Base-by-base conservation (phyloP, 2,113 vertebrate species). In the Chloebia gouldiae region DNA sequence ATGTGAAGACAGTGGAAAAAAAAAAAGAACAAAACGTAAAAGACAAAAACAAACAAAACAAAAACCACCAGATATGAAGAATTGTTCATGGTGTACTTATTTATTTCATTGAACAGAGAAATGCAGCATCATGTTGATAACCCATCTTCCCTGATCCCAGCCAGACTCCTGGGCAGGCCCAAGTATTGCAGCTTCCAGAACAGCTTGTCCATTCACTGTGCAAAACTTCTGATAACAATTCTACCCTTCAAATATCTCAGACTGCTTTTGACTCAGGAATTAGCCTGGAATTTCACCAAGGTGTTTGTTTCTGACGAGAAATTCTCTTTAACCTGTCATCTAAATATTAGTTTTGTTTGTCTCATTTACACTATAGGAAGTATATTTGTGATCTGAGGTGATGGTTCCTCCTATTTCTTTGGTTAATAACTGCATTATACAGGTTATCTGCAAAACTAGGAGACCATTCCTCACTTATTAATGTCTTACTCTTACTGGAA, bases 1-100 rank as follows among this genome's bases (percentile, higher is more conserved):
- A 30, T 8, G 7, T 15, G 3, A 30, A 37, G 10, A 37, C 10
- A 42, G n/a, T n/a, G 20, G 7, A 15, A n/a, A 22, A 39, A 17
- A 49, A 27, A 16, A 12, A 4, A 7, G 1, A 16, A 49, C 3
- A 13, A 3, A 39, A 27, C 0, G 30, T 2, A 59, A 10, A 23
- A 13, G 2, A 45, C 10, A 37, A 33, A 37, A 5, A 7, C 17
- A 44, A 20, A 7, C 19, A 13, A 12, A 50, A 5, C 4, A 39
- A 33, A 24, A n/a, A 1, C 3, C 50, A 40, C 9, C 8, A 45
- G 24, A 78, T 22, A 22, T 18, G 24, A 42, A 51, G 3, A 56
- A 50, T 22, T 60, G 7, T 5, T 51, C 16, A 33, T 3, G 3
- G 22, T n/a, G 15, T 19, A 35, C 7, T 11, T 7, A 10, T 3